Evolutionary conservation across 2,797 vertebrate genomes (phyloP), one percentile per base, ranked within the genome.

Genomic region (Hippopotamyrus pictus): DNA sequence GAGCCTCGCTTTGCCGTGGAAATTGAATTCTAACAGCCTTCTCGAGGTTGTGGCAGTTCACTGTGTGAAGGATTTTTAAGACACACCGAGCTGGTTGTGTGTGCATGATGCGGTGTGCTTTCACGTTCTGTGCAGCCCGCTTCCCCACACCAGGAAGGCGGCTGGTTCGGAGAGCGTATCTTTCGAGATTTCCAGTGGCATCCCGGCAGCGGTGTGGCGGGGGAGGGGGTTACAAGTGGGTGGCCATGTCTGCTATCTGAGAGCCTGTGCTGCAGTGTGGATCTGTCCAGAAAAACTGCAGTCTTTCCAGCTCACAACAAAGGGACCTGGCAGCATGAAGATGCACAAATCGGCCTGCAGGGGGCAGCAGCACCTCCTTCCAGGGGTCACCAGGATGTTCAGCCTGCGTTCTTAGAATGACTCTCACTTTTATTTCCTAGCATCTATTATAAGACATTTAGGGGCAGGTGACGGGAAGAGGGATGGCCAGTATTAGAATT

Each of bases 261-360:
- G 62, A 69, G 62, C 9, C 62, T 29, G 62, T 33, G 73, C 73
- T 76, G 73, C 12, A 37, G 33, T 76, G 33, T 84, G n/a, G 19
- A 22, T 50, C 41, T 19, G 19, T 84, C 44, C 41, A 48, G 19
- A 33, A 14, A 22, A 44, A n/a, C 83, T 59, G 48, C 41, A 87
- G 73, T 41, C 25, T 82, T 37, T 41, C 11, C 25, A 54, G 82
- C 88, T 90, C 89, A 89, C 17, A 91, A 89, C 85, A 88, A 50
- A 83, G 83, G 87, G 76, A 91, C 76, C 54, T 50, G 4, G 83
- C 83, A 53, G 83, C 48, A 76, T 22, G 48, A 51, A 29, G 48
- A 51, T 50, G 22, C 83, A 85, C 48, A 85, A 51, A 85, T 50
- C 0, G 29, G 22, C 46, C 83, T 85, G 48, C 83, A 85, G 44